Evolutionary conservation across 2,888 invertebrate genomes (phyloP).

Genomic region (Apoderus coryli): DNA sequence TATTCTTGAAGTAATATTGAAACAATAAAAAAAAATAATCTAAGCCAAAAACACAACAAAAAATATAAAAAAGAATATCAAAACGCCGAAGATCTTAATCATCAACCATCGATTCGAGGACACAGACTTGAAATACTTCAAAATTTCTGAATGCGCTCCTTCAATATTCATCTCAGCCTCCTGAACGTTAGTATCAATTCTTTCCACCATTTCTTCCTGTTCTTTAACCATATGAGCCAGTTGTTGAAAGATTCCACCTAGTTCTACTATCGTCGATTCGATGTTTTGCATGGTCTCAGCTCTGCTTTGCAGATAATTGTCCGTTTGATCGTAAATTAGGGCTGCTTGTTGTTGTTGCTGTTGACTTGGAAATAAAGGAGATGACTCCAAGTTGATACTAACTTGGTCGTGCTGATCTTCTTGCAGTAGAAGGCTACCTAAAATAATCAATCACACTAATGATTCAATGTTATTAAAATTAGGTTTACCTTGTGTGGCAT

Average conservation of each 20-base stretch:
- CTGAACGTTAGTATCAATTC: constrained; percentile 94
- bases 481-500: constrained; percentile 31
- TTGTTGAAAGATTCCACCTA: constrained; percentile 97
- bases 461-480: constrained; percentile 1
- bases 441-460: constrained; percentile 12
- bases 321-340: constrained; percentile 71
- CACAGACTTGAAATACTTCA: constrained; percentile 95
- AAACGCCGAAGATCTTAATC: constrained; percentile 97
- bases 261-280: constrained; percentile 95
- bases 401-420: constrained; percentile 60
- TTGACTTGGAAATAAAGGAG: constrained; percentile 31
- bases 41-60: constrained; percentile 91
- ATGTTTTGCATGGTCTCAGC: constrained; percentile 99
- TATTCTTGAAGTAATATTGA: too few relatives aligned
- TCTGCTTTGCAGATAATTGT: constrained; percentile 80
- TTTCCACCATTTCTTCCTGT: constrained; percentile 90
- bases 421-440: constrained; percentile 33
- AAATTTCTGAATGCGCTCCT: constrained; percentile 91
- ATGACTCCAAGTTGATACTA: constrained; percentile 68
- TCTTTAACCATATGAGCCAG: constrained; percentile 94
- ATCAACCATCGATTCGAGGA: constrained; percentile 97
- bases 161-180: constrained; percentile 94
- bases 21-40: too few relatives aligned
- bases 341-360: constrained; percentile 47
- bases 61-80: constrained; percentile 98